These are phyloP conservation scores for Agonopterix heracliana DNA, from an alignment of 2,888 invertebrate genomes.

Conservation along the genomic window DNA sequence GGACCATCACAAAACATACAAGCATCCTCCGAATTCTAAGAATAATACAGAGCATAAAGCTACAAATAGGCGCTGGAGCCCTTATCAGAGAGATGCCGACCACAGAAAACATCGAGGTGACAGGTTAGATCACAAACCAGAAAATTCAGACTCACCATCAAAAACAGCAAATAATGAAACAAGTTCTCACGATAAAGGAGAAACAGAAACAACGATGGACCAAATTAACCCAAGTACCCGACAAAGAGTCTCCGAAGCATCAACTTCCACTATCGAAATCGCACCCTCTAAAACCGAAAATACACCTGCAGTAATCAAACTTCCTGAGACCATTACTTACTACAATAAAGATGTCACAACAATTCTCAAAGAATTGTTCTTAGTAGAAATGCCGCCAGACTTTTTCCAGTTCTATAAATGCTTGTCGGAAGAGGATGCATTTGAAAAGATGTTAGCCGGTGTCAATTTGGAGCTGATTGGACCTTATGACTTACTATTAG, in stretches of 20 bases:
- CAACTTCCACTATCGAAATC: neutral
- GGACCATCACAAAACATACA: conserved; percentile 82
- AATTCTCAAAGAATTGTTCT: conserved; percentile 83
- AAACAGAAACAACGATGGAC: neutral
- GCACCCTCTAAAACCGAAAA: neutral
- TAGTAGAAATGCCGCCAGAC: conserved; percentile 92
- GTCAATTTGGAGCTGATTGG: conserved; percentile 87
- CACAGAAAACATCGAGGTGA: no score
- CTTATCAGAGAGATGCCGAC: no score
- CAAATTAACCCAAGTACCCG: neutral
- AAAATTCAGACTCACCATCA: no score
- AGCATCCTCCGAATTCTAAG: conserved; percentile 78
- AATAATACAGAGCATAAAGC: conserved; percentile 13
- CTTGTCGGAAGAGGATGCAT: conserved; percentile 70
- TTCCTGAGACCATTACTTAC: conserved; percentile 41
- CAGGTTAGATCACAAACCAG: no score
- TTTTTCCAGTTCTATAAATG: conserved; percentile 91
- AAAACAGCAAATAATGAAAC: no score
- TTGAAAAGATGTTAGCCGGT: conserved; percentile 78
- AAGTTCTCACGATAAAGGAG: neutral
- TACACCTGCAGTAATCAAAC: conserved; percentile 12
- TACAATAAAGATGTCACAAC: conserved; percentile 65
- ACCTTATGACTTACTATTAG: conserved; percentile 88
- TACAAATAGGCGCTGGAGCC: conserved; percentile 5
- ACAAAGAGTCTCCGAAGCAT: neutral